These are phyloP conservation scores for Sorex fumeus DNA, from an alignment of 2,113 vertebrate species.

Conservation along the genomic window DNA sequence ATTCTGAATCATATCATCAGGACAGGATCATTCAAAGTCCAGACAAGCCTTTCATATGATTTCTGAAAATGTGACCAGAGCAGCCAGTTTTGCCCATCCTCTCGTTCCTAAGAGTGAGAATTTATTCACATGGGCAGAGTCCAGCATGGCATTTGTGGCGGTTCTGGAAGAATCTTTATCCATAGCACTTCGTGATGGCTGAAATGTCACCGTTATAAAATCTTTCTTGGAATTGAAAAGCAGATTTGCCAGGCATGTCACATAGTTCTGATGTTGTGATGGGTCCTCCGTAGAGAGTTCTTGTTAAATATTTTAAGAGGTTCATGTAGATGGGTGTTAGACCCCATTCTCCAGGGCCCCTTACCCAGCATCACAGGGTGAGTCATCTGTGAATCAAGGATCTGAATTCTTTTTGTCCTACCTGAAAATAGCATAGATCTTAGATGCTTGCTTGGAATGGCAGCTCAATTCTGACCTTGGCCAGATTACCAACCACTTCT, in stretches of 20 bases:
- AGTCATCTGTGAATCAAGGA: background rate
- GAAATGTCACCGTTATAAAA: background rate
- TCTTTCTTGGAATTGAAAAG: background rate
- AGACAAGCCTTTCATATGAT: constrained; percentile 42
- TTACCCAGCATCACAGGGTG: background rate
- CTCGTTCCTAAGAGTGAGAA: background rate
- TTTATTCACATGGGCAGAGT: background rate
- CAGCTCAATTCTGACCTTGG: background rate
- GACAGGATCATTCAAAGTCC: constrained; percentile 19
- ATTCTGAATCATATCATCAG: constrained; percentile 41
- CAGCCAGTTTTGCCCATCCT: background rate
- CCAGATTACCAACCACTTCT: background rate
- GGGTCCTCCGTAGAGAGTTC: background rate
- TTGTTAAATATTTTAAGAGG: background rate
- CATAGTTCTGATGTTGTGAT: background rate
- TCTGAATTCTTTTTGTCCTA: background rate
- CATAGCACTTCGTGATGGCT: background rate
- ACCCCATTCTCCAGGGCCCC: background rate
- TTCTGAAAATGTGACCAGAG: constrained; percentile 16
- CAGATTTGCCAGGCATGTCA: background rate
- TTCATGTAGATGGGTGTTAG: rapidly evolving
- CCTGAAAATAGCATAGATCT: background rate
- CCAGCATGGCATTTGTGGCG: background rate
- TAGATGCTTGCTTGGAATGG: background rate
- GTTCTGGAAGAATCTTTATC: background rate